Conservation (phyloP, 2,113 vertebrate genomes). For the Oryzias celebensis region DNA sequence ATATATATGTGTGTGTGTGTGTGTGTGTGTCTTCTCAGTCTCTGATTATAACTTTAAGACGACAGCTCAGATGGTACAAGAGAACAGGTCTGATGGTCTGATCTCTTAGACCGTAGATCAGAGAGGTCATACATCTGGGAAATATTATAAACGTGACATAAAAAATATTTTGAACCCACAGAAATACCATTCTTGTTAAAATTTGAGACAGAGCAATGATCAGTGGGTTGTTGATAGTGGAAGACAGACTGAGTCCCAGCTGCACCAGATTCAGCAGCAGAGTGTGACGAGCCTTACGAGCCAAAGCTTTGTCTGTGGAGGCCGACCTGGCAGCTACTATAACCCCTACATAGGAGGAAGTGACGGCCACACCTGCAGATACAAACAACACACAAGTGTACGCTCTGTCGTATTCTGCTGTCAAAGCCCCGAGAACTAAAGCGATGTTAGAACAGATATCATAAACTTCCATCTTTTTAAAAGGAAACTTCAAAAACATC, state of each 20-base stretch:
- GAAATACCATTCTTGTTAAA: neutral
- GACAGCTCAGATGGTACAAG: conserved; percentile 21
- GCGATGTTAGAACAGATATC: conserved; percentile 12
- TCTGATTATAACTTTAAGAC: neutral
- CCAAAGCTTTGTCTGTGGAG: conserved; percentile 53
- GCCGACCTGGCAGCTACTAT: conserved; percentile 57
- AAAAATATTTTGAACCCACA: conserved; percentile 10
- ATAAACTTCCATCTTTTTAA: neutral
- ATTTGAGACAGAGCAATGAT: neutral
- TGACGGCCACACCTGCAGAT: conserved; percentile 30
- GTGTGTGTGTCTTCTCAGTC: neutral
- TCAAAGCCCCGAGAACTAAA: neutral
- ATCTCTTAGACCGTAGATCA: conserved; percentile 32
- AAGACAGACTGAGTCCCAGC: conserved; percentile 8
- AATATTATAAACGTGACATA: conserved; percentile 42
- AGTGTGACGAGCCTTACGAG: conserved; percentile 55
- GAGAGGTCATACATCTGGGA: conserved; percentile 47
- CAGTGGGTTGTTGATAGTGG: conserved; percentile 1
- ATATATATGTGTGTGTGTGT: too few relatives aligned
- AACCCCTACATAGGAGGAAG: conserved; percentile 57
- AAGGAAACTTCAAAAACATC: conserved; percentile 22
- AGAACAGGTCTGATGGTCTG: conserved; percentile 38
- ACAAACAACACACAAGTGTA: conserved; percentile 42
- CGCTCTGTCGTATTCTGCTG: conserved; percentile 14
- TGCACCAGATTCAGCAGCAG: conserved; percentile 54